These are phyloP conservation scores for Diloba caeruleocephala DNA, from an alignment of 2,888 invertebrate species.

Conservation along the genomic window DNA sequence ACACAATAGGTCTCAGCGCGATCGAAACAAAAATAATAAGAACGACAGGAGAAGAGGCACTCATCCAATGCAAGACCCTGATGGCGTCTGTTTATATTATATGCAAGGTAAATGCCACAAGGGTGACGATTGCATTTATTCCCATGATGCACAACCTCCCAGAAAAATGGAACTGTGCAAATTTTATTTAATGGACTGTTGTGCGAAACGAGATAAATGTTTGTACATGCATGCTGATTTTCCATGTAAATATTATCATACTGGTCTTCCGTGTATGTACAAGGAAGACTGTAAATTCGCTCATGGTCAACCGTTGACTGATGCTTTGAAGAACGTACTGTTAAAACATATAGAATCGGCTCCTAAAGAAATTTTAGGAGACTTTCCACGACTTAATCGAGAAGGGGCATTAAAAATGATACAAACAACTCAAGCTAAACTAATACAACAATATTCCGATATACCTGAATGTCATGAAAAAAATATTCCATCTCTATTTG, in stretches of 20 bases:
- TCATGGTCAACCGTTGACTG: slow-evolving; percentile 95
- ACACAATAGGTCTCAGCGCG: slow-evolving; percentile 73
- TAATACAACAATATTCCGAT: slow-evolving; percentile 81
- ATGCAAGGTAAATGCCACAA: slow-evolving; percentile 97
- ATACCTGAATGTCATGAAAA: slow-evolving; percentile 72
- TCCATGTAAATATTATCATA: slow-evolving; percentile 99
- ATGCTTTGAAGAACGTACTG: slow-evolving; percentile 91
- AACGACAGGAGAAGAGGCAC: slow-evolving; percentile 87
- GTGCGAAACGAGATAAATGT: slow-evolving; percentile 98
- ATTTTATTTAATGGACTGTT: slow-evolving; percentile 98
- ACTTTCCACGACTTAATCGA: slow-evolving; percentile 94
- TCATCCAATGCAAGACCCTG: slow-evolving; percentile 90
- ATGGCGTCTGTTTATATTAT: slow-evolving; percentile 94
- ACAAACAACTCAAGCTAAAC: slow-evolving; percentile 80
- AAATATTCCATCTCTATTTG: slow-evolving; percentile 83
- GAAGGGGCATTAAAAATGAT: slow-evolving; percentile 92
- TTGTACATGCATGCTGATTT: slow-evolving; percentile 99
- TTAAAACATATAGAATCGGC: slow-evolving; percentile 96
- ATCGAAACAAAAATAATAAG: slow-evolving; percentile 86
- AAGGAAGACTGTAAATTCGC: slow-evolving; percentile 98
- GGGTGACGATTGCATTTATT: slow-evolving; percentile 95
- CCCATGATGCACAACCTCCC: slow-evolving; percentile 94
- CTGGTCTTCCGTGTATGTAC: slow-evolving; percentile 95
- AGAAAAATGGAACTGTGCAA: slow-evolving; percentile 98
- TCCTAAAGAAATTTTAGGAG: slow-evolving; percentile 97